phyloP scores from a whole-genome alignment of 2,113 vertebrate genomes.

The Machaerirhynchus nigripectus region DNA sequence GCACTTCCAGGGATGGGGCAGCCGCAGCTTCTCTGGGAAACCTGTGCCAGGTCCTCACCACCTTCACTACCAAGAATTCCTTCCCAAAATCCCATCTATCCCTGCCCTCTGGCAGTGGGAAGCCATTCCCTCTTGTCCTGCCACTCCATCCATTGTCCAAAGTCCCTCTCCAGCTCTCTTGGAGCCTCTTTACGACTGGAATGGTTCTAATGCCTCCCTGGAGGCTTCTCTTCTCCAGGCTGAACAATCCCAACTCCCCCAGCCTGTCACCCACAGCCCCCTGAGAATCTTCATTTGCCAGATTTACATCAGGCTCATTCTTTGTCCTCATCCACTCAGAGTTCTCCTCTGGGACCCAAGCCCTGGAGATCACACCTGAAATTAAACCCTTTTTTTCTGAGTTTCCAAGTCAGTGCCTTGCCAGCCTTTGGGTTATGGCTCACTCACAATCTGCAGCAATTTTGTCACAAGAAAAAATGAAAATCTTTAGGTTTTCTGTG shows the following conservation, averaged over 20 bases:
- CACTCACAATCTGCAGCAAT: not conserved
- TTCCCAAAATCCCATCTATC: not conserved
- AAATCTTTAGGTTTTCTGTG: not conserved
- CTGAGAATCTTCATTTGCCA: not conserved
- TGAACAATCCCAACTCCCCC: not conserved
- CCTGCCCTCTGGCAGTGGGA: not conserved
- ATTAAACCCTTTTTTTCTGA: rapidly evolving
- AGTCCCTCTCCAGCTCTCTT: not conserved
- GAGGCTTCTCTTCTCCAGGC: not conserved
- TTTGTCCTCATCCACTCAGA: not conserved
- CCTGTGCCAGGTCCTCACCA: rapidly evolving
- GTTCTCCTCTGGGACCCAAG: not conserved
- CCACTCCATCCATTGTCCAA: rapidly evolving
- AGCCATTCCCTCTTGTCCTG: rapidly evolving
- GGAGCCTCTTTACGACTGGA: rapidly evolving
- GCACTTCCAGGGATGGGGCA: not conserved
- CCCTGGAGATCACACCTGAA: not conserved
- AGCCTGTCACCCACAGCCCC: rapidly evolving
- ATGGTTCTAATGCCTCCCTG: rapidly evolving
- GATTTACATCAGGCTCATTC: not conserved
- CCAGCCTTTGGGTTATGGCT: not conserved
- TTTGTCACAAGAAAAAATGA: not conserved
- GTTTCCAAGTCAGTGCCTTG: not conserved
- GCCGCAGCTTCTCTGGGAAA: rapidly evolving
- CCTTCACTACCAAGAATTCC: rapidly evolving